Conservation (phyloP, 2,797 vertebrate genomes). For the Coregonus suidteri region DNA sequence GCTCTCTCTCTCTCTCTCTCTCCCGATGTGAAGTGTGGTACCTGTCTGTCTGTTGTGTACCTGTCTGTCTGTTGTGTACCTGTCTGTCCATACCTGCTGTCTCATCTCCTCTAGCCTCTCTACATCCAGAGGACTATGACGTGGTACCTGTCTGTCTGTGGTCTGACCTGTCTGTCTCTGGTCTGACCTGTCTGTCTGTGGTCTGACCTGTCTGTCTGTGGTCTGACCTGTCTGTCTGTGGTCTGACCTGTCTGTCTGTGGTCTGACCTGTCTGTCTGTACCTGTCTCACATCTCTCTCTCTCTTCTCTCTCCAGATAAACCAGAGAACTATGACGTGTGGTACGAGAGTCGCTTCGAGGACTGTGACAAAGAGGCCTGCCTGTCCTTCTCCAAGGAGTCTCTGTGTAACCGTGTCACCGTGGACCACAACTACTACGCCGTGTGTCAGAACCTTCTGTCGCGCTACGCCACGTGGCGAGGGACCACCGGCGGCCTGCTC, state of each 20-base stretch:
- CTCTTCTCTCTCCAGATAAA: slow-evolving; percentile 81
- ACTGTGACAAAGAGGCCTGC: slow-evolving; percentile 97
- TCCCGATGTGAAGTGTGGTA: too few species aligned
- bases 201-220: not conserved
- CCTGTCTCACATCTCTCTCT: slow-evolving; percentile 80
- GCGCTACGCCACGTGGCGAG: slow-evolving; percentile 93
- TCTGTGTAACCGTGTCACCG: slow-evolving; percentile 91
- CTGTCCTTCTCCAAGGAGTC: slow-evolving; percentile 99
- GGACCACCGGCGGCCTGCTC: slow-evolving; percentile 94
- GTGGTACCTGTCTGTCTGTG: slow-evolving; percentile 23
- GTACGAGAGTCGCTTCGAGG: slow-evolving; percentile 98
- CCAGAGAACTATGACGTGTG: slow-evolving; percentile 95
- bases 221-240: not conserved
- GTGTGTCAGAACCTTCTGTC: slow-evolving; percentile 97
- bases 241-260: not conserved
- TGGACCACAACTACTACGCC: slow-evolving; percentile 99
- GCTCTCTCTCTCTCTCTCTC: not conserved
- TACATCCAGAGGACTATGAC: slow-evolving; percentile 88
- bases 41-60: not conserved
- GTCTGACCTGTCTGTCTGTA: slow-evolving; percentile 59
- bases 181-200: not conserved
- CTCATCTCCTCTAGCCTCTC: slow-evolving; percentile 16
- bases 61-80: not conserved
- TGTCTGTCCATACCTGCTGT: too few species aligned
- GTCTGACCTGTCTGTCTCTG: not conserved